Evolutionary conservation across 2,113 vertebrate species (phyloP), one percentile per base, ranked within the genome.

Genomic region (Colinus virginianus): DNA sequence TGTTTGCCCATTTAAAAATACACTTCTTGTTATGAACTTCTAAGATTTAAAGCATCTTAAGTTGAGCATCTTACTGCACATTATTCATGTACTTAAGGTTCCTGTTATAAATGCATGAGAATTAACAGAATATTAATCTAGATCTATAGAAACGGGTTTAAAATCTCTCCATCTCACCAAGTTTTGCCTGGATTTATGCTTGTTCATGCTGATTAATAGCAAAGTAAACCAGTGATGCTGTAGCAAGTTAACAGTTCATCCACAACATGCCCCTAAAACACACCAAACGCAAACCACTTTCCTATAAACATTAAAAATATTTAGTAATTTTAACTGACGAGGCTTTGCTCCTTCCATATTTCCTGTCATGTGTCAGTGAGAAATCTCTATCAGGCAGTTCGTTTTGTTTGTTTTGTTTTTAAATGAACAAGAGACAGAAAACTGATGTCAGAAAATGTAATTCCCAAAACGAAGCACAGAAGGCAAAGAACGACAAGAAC

Each of bases 1-100:
- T 78, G 81, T 71, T 49, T 94, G 38, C 18, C 25, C 46, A 70
- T 91, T 94, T 92, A 95, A 94, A 96, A 94, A 94, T 71, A 91
- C 1, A 79, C 55, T 77, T 87, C 78, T 78, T 87, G 71, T 59
- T 77, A 55, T 72, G 93, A 49, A 64, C 75, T 92, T 75, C 49
- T 3, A 71, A 75, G 56, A 40, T 25, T 55, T 53, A 68, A 91
- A 80, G 36, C 56, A 70, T 25, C 48, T 93, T n/a, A 62, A 63
- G 55, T 63, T 87, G 13, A 79, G 38, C 13, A 32, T 53, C 58
- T 82, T 34, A 20, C 26, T 45, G 40, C 53, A 51, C 36, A 69
- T 34, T 22, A 58, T 66, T 85, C 80, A 66, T 79, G 69, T 36
- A 48, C 28, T 56, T 43, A 48, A 6, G 25, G 40, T 6, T 79